Evolutionary conservation across 2,113 vertebrate species (phyloP).

Genomic region (Nyctibius bracteatus): DNA sequence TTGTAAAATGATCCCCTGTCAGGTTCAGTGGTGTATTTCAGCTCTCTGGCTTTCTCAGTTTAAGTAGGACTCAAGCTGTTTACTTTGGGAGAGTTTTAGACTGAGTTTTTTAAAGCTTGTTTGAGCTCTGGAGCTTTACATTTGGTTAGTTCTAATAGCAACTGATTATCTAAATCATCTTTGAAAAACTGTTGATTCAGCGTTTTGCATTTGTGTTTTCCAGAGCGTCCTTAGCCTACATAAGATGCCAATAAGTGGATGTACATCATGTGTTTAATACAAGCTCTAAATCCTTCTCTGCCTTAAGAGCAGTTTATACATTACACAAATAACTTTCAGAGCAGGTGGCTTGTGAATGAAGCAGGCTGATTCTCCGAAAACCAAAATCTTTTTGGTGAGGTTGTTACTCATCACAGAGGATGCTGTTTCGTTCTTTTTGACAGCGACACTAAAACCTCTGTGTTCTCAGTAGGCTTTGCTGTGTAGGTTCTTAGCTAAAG

Average conservation of each 20-base stretch:
- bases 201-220: not conserved
- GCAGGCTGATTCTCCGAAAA: not conserved
- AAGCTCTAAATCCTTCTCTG: not conserved
- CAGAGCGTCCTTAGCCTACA: not conserved
- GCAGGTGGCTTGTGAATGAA: not conserved
- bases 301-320: not conserved
- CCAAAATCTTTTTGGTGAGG: not conserved
- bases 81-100: not conserved
- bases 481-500: not conserved
- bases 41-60: not conserved
- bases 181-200: not conserved
- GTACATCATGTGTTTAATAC: fast-evolving
- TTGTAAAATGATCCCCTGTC: not conserved
- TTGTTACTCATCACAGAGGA: not conserved
- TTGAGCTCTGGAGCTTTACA: not conserved
- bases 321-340: not conserved
- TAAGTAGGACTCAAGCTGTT: not conserved
- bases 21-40: not conserved
- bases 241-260: not conserved
- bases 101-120: not conserved
- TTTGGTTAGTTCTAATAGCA: not conserved
- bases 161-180: fast-evolving
- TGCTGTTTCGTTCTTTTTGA: not conserved
- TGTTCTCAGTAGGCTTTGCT: not conserved
- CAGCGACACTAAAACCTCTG: not conserved